Percentiles rank a stretch among this genome's conserved stretches.
These are phyloP conservation scores for Emys orbicularis DNA, from an alignment of 2,797 vertebrate genomes.

Conservation along the genomic window DNA sequence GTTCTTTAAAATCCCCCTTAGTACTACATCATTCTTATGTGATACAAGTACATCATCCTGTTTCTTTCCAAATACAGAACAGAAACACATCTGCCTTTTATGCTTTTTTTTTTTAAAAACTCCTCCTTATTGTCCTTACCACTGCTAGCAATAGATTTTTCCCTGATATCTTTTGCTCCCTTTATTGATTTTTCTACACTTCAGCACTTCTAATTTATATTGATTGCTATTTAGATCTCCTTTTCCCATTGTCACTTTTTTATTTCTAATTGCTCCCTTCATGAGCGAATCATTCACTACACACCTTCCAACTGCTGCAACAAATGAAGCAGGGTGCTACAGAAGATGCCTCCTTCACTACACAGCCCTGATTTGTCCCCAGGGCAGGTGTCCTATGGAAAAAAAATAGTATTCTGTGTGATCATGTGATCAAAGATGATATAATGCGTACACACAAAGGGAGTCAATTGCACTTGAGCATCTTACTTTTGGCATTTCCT, in stretches of 20 bases:
- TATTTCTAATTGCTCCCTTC: background rate
- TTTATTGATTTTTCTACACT: background rate
- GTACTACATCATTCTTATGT: background rate
- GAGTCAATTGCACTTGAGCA: background rate
- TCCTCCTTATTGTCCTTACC: background rate
- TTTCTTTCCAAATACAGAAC: background rate
- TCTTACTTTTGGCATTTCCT: background rate
- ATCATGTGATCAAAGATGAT: fast-evolving
- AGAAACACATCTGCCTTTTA: background rate
- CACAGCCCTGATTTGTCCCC: background rate
- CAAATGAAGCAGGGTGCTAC: background rate
- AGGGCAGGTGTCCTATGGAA: background rate
- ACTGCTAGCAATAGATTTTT: background rate
- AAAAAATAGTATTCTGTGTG: background rate
- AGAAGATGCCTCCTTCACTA: background rate
- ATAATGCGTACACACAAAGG: background rate
- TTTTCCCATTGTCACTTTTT: background rate
- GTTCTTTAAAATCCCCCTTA: fast-evolving
- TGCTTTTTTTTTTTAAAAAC: background rate
- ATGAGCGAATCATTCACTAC: background rate
- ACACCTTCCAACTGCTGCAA: background rate
- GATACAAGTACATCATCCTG: fast-evolving
- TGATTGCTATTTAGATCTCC: background rate
- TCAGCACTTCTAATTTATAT: too few relatives aligned
- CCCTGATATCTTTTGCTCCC: background rate